Evolutionary conservation across 2,113 vertebrate species (phyloP).

Genomic region (Seriola dumerili): DNA sequence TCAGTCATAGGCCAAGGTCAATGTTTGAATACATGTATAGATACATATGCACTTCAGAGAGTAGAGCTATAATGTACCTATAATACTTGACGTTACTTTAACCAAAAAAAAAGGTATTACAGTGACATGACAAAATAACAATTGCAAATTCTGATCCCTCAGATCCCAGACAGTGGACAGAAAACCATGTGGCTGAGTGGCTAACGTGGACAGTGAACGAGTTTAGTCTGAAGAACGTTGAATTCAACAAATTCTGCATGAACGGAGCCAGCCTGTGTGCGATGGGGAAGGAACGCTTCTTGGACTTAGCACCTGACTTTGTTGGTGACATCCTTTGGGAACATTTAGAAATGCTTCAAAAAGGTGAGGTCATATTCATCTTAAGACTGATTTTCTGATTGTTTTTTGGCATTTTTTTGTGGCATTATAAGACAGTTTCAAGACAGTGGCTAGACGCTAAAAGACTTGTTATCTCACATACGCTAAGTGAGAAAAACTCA

Average conservation of each 20-base stretch:
- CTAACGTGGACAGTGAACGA: conserved; percentile 98
- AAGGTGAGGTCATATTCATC: conserved; percentile 87
- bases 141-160: conserved; percentile 10
- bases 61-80: background rate
- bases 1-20: background rate
- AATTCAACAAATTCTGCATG: conserved; percentile 97
- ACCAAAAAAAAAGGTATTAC: background rate
- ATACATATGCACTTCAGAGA: background rate
- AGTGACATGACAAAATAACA: background rate
- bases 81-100: background rate
- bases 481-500: background rate
- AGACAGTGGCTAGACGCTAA: background rate
- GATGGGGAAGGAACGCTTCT: conserved; percentile 97
- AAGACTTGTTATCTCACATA: background rate
- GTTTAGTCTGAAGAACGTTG: conserved; percentile 97
- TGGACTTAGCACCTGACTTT: conserved; percentile 97
- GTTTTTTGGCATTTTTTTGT: background rate
- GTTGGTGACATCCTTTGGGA: conserved; percentile 99
- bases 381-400: background rate
- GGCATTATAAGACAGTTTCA: background rate
- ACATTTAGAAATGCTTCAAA: conserved; percentile 98
- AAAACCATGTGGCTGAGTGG: conserved; percentile 95
- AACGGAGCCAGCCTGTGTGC: conserved; percentile 93
- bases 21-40: background rate
- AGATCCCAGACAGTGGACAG: conserved; percentile 98